Conservation (phyloP, 2,113 vertebrate genomes). For the Ochotona curzoniae region DNA sequence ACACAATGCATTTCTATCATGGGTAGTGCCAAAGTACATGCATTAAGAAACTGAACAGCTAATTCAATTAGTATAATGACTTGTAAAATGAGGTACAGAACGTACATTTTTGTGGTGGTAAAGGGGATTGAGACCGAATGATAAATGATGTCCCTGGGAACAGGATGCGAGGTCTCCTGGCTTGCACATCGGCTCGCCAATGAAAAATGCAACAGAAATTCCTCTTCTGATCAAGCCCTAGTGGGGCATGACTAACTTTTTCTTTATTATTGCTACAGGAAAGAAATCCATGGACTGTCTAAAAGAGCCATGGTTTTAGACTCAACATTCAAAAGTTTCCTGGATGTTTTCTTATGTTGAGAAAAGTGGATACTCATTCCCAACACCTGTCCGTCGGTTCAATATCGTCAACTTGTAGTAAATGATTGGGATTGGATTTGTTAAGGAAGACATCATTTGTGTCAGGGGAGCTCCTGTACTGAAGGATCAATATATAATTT, state of each 20-base stretch:
- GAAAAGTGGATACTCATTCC: not conserved
- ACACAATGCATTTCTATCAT: slow-evolving; percentile 45
- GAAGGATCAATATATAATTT: not conserved
- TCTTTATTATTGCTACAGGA: not conserved
- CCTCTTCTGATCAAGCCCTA: not conserved
- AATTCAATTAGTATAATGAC: slow-evolving; percentile 58
- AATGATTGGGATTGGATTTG: not conserved
- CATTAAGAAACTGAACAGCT: slow-evolving; percentile 49
- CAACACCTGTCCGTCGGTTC: not conserved
- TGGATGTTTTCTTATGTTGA: not conserved
- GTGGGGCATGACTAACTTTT: not conserved
- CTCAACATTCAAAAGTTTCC: not conserved
- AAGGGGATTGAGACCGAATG: slow-evolving; percentile 45
- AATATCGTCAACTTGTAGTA: not conserved
- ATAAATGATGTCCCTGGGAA: slow-evolving; percentile 52
- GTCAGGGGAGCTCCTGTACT: not conserved
- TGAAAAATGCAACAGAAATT: slow-evolving; percentile 62
- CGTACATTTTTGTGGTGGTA: slow-evolving; percentile 48
- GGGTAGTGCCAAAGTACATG: not conserved
- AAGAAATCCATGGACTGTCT: not conserved
- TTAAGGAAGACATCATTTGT: not conserved
- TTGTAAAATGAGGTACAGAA: slow-evolving; percentile 57
- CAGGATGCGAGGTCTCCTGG: slow-evolving; percentile 57
- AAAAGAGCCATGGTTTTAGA: not conserved
- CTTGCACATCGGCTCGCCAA: slow-evolving; percentile 52